phyloP scores from a whole-genome alignment of 2,888 invertebrate species.

The Cabera pusaria region DNA sequence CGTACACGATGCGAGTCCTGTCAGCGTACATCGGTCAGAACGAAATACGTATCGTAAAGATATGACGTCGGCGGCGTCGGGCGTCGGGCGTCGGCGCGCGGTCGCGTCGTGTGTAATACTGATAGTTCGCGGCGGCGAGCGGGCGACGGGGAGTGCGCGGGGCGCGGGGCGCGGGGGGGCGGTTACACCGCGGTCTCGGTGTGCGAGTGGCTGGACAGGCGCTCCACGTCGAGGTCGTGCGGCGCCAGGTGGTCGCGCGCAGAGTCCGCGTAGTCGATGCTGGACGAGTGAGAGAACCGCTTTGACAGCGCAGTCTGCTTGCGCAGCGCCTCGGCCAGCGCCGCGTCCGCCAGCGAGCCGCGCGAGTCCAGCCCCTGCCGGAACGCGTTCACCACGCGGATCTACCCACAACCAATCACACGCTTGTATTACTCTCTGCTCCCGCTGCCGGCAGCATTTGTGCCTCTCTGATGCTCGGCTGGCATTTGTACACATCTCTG shows the following conservation, averaged over 20 bases:
- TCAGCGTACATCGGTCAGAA: slow-evolving; percentile 43
- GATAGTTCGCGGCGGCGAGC: slow-evolving; percentile 35
- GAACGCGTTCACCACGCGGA: slow-evolving; percentile 99
- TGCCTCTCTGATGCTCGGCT: slow-evolving; percentile 30
- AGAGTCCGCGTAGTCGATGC: slow-evolving; percentile 94
- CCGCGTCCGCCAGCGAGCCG: slow-evolving; percentile 95
- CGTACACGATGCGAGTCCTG: slow-evolving; percentile 47
- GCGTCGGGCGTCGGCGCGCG: slow-evolving; percentile 46
- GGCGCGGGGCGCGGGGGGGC: slow-evolving; percentile 26
- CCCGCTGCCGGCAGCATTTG: slow-evolving; percentile 16
- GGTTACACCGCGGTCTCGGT: slow-evolving; percentile 96
- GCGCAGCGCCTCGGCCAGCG: slow-evolving; percentile 95
- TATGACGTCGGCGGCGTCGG: slow-evolving; percentile 67
- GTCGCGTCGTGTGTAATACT: slow-evolving; percentile 49
- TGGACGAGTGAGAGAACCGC: slow-evolving; percentile 94
- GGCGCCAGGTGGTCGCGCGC: slow-evolving; percentile 94
- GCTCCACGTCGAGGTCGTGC: slow-evolving; percentile 96
- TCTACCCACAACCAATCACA: slow-evolving; percentile 86
- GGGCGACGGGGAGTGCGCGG: too few species aligned
- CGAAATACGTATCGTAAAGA: slow-evolving; percentile 61
- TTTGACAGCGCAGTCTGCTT: slow-evolving; percentile 96
- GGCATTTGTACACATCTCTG: slow-evolving; percentile 20
- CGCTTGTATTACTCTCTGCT: slow-evolving; percentile 11
- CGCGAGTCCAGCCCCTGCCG: slow-evolving; percentile 99
- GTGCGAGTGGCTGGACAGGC: slow-evolving; percentile 96